Conservation (phyloP, 1,140 invertebrate species). For the Trachymyrmex cornetzi region DNA sequence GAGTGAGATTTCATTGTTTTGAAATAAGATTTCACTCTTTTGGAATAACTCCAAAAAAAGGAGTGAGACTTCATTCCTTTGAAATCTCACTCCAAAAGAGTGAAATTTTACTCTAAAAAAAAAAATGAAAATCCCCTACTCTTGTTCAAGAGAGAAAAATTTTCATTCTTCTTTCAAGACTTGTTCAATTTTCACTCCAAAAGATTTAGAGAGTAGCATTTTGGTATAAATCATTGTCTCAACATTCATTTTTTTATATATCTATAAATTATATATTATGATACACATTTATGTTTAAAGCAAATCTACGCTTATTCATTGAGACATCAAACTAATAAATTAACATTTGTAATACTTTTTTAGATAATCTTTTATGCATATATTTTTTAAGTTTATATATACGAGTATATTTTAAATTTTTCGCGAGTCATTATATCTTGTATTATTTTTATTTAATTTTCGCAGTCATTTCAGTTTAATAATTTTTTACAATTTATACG, state of each 20-base stretch:
- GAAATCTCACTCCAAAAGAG: too few relatives aligned
- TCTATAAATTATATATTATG: too few relatives aligned
- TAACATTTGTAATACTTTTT: not conserved
- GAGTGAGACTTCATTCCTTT: too few relatives aligned
- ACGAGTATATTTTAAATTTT: not conserved
- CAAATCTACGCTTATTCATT: not conserved
- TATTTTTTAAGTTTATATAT: not conserved
- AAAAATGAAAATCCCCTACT: too few relatives aligned
- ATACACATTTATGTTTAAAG: not conserved
- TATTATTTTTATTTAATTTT: not conserved
- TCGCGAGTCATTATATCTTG: not conserved
- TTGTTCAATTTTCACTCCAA: too few relatives aligned
- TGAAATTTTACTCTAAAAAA: too few relatives aligned
- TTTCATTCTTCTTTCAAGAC: too few relatives aligned
- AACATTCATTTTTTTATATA: not conserved
- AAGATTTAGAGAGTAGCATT: too few relatives aligned
- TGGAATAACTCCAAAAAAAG: too few relatives aligned
- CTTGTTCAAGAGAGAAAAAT: too few relatives aligned
- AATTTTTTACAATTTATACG: not conserved
- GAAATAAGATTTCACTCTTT: too few relatives aligned
- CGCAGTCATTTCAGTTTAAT: slow-evolving; percentile 14
- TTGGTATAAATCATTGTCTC: not conserved
- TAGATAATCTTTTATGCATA: not conserved
- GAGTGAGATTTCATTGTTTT: not conserved
- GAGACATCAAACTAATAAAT: not conserved